Evolutionary conservation across 1,140 invertebrate genomes (phyloP).

Genomic region (Nasonia longicornis): DNA sequence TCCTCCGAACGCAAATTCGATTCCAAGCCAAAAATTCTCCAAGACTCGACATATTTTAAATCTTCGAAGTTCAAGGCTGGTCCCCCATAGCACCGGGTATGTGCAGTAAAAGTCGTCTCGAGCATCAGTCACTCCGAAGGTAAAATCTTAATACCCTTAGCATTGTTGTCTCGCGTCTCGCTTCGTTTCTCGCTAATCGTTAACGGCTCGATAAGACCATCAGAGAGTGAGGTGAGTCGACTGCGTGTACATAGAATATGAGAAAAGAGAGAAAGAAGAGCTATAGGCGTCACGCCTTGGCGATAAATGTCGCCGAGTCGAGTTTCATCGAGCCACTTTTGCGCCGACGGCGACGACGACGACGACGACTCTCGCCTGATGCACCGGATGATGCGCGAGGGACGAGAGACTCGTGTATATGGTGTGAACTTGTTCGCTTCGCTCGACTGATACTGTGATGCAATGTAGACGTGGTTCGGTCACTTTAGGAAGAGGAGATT

Average conservation of each 20-base stretch:
- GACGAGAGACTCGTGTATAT: neutral
- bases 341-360: neutral
- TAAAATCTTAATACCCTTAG: neutral
- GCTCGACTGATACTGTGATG: neutral
- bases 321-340: slow-evolving; percentile 1
- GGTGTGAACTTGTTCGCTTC: neutral
- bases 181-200: neutral
- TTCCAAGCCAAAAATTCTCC: too few relatives aligned
- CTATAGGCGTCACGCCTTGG: neutral
- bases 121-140: neutral
- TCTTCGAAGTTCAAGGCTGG: neutral
- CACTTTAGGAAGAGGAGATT: too few relatives aligned
- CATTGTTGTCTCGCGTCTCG: neutral
- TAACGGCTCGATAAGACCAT: neutral
- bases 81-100: neutral
- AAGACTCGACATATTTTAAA: too few relatives aligned
- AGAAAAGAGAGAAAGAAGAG: neutral
- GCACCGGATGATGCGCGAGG: neutral
- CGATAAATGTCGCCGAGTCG: neutral
- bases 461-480: neutral
- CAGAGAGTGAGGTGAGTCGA: neutral
- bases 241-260: neutral
- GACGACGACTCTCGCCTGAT: neutral
- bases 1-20: too few relatives aligned
- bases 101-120: neutral